phyloP scores from a whole-genome alignment of 2,113 vertebrate species.

The Sitta europaea region DNA sequence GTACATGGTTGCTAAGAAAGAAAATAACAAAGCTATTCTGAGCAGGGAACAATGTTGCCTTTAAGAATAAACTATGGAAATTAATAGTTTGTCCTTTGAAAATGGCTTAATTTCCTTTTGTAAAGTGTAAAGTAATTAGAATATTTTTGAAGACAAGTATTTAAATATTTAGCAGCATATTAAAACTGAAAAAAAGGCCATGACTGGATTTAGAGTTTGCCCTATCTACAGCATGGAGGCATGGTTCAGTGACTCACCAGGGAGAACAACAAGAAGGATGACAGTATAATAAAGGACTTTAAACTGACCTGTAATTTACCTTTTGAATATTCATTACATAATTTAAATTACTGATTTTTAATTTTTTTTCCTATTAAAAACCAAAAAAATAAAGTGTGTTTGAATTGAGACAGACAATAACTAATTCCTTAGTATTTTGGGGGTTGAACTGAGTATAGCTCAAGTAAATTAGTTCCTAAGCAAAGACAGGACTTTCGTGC shows the following conservation, averaged over 20 bases:
- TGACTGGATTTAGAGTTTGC: not conserved
- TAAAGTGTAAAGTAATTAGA: not conserved
- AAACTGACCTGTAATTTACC: not conserved
- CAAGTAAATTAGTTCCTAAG: not conserved
- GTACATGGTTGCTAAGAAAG: not conserved
- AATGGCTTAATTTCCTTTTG: not conserved
- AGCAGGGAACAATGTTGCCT: not conserved
- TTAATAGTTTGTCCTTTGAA: not conserved
- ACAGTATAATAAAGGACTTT: not conserved
- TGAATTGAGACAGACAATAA: not conserved
- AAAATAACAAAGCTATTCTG: not conserved
- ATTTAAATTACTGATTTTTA: not conserved
- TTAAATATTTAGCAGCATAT: slow-evolving; percentile 6
- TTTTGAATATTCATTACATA: not conserved
- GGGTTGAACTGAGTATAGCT: not conserved
- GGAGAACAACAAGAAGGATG: not conserved
- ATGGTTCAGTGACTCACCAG: not conserved
- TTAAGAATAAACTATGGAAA: not conserved
- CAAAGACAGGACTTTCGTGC: not conserved
- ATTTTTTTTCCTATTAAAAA: not conserved
- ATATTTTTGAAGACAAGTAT: not conserved
- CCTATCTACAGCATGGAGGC: not conserved
- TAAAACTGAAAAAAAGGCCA: not conserved
- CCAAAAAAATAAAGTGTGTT: not conserved
- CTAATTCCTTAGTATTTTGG: not conserved